These are phyloP conservation scores for Incurvaria masculella DNA, from an alignment of 2,888 invertebrate species.

Conservation along the genomic window DNA sequence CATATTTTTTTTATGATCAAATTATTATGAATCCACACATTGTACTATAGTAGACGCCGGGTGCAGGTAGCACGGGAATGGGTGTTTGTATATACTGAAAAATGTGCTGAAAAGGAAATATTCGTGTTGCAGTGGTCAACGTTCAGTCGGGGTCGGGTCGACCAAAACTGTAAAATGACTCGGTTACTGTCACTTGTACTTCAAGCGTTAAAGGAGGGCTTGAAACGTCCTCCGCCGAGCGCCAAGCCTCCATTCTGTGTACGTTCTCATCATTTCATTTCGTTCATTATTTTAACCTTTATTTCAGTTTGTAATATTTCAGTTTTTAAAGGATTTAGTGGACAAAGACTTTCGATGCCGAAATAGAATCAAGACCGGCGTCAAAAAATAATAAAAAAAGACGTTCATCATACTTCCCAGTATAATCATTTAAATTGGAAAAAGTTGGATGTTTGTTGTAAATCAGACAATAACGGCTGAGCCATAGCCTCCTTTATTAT, in stretches of 20 bases:
- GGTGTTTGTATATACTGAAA: too few species aligned
- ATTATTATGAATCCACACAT: too few species aligned
- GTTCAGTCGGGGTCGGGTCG: slow-evolving; percentile 47
- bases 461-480: too few species aligned
- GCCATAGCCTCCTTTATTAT: too few species aligned
- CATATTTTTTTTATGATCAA: too few species aligned
- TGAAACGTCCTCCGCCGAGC: slow-evolving; percentile 44
- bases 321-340: too few species aligned
- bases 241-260: slow-evolving; percentile 43
- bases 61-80: neutral
- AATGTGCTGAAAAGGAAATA: slow-evolving; percentile 30
- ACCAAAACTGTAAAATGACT: slow-evolving; percentile 41
- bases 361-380: neutral
- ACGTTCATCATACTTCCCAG: neutral
- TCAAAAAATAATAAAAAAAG: neutral
- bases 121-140: slow-evolving; percentile 52
- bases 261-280: slow-evolving; percentile 41
- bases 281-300: slow-evolving; percentile 1
- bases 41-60: too few species aligned
- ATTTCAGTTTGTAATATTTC: slow-evolving; percentile 9
- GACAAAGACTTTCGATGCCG: too few species aligned
- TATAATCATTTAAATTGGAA: too few species aligned
- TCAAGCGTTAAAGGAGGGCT: slow-evolving; percentile 35
- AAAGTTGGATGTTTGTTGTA: too few species aligned
- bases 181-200: slow-evolving; percentile 22